A percentile compares a stretch with the other conserved stretches of the same genome.
phyloP scores from a whole-genome alignment of 2,113 vertebrate genomes.

The Tragelaphus buxtoni region DNA sequence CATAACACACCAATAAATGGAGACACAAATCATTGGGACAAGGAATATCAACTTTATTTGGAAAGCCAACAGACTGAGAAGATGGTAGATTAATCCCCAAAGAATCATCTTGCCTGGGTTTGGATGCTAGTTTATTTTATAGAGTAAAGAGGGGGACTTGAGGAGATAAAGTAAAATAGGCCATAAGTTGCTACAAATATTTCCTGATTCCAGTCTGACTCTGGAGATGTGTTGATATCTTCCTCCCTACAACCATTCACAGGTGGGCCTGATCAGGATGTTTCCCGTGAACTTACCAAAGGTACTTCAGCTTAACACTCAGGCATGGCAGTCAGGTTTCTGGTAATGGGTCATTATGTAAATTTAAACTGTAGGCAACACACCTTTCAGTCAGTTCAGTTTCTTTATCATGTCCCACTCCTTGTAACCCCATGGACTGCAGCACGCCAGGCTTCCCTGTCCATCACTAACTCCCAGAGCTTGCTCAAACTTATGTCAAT shows the following conservation, averaged over 20 bases:
- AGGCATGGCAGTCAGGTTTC: not conserved
- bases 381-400: not conserved
- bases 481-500: not conserved
- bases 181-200: not conserved
- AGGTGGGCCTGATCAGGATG: not conserved
- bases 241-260: not conserved
- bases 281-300: not conserved
- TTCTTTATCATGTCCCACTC: accelerated
- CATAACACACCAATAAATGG: not conserved
- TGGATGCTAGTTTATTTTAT: not conserved
- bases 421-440: not conserved
- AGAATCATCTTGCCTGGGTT: not conserved
- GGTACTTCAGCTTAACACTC: not conserved
- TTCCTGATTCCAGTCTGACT: not conserved
- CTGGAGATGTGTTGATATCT: not conserved
- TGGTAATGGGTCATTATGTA: not conserved
- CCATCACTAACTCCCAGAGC: accelerated
- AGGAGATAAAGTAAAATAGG: not conserved
- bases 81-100: not conserved
- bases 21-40: not conserved
- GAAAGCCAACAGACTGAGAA: not conserved
- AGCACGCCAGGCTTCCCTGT: not conserved
- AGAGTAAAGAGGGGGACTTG: not conserved
- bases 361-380: not conserved
- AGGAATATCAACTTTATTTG: not conserved